These are phyloP conservation scores for Agonopterix subpropinquella DNA, from an alignment of 2,888 invertebrate species.

Conservation along the genomic window DNA sequence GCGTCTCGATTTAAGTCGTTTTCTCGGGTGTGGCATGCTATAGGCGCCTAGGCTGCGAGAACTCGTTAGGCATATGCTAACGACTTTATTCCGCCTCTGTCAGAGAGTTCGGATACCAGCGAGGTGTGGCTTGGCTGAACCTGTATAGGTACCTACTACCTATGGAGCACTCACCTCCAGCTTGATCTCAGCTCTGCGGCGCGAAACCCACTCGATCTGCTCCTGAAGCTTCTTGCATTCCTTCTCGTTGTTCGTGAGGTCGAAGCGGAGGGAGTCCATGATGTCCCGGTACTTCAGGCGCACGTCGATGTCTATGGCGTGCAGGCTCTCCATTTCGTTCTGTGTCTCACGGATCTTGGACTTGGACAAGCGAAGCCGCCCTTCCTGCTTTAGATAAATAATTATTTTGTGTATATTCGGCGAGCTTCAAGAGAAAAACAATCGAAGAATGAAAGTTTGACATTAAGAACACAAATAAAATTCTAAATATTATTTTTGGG, in stretches of 20 bases:
- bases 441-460: too few relatives aligned
- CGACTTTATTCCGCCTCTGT: too few relatives aligned
- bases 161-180: conserved; percentile 41
- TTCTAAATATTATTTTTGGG: too few relatives aligned
- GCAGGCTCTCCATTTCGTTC: conserved; percentile 59
- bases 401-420: neutral
- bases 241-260: conserved; percentile 50
- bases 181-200: conserved; percentile 50
- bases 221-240: conserved; percentile 63
- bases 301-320: conserved; percentile 56
- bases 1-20: too few relatives aligned
- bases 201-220: conserved; percentile 66
- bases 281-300: conserved; percentile 46
- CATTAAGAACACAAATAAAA: too few relatives aligned
- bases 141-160: too few relatives aligned
- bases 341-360: conserved; percentile 63
- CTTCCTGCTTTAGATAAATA: conserved; percentile 44
- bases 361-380: conserved; percentile 56
- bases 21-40: too few relatives aligned
- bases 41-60: too few relatives aligned
- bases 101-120: too few relatives aligned
- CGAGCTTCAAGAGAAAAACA: too few relatives aligned
- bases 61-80: too few relatives aligned
- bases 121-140: too few relatives aligned
- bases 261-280: conserved; percentile 50